These are phyloP conservation scores for Sebastes iracundus DNA, from an alignment of 2,797 vertebrate genomes.

Conservation along the genomic window DNA sequence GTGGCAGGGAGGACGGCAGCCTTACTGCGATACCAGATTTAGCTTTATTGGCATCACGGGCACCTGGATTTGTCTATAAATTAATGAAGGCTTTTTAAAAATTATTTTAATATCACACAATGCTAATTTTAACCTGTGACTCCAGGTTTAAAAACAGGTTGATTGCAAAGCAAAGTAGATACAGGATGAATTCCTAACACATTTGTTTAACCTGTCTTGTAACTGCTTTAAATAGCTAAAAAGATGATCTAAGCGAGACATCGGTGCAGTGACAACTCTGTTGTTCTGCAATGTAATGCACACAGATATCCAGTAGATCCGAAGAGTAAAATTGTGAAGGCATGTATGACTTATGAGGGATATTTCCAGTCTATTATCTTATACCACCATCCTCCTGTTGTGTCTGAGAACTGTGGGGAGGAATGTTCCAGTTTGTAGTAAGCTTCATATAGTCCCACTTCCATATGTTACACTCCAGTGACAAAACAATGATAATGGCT, in stretches of 20 bases:
- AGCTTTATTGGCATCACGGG: conserved; percentile 8
- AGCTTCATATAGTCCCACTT: neutral
- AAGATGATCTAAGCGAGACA: neutral
- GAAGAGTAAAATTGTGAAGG: neutral
- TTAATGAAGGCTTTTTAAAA: neutral
- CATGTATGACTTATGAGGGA: neutral
- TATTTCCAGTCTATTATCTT: neutral
- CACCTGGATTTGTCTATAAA: conserved; percentile 14
- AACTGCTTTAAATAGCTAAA: neutral
- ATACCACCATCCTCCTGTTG: neutral
- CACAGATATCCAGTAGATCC: neutral
- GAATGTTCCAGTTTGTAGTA: neutral
- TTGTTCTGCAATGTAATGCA: neutral
- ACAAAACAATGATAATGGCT: conserved; percentile 9
- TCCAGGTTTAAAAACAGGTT: neutral
- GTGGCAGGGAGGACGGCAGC: conserved; percentile 35
- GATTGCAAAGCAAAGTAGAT: neutral
- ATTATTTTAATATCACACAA: neutral
- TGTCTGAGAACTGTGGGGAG: neutral
- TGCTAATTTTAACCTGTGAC: neutral
- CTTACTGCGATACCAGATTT: conserved; percentile 30
- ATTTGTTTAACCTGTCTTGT: neutral
- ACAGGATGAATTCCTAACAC: neutral
- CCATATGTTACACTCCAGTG: conserved; percentile 10
- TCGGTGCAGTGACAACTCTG: neutral